These are phyloP conservation scores for Caenorhabditis imperialis DNA, from an alignment of 2,888 invertebrate genomes.

Conservation along the genomic window DNA sequence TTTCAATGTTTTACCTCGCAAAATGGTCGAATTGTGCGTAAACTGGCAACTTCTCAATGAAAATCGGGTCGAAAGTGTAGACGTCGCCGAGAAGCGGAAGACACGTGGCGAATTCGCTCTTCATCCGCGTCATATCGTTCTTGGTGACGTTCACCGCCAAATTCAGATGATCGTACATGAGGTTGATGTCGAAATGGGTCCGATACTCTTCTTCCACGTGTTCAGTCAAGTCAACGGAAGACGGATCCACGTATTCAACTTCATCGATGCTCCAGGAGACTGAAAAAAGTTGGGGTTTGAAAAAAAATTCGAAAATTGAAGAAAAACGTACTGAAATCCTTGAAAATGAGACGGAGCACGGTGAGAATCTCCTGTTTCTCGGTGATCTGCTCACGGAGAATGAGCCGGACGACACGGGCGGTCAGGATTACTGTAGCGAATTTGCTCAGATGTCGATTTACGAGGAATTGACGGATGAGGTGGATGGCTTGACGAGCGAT, in stretches of 20 bases:
- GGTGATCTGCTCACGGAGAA: slow-evolving; percentile 29
- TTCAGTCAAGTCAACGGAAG: slow-evolving; percentile 20
- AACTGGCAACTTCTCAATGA: slow-evolving; percentile 38
- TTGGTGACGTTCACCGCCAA: slow-evolving; percentile 22
- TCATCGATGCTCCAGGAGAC: slow-evolving; percentile 32
- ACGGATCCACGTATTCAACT: slow-evolving; percentile 21
- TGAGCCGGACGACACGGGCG: slow-evolving; percentile 30
- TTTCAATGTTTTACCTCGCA: slow-evolving; percentile 3
- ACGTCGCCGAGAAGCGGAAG: slow-evolving; percentile 47
- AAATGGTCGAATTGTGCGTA: slow-evolving; percentile 45
- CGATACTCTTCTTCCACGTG: slow-evolving; percentile 25
- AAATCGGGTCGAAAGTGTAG: slow-evolving; percentile 45
- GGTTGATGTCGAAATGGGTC: slow-evolving; percentile 23
- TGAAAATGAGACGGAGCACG: slow-evolving; percentile 26
- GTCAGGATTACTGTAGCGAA: slow-evolving; percentile 12
- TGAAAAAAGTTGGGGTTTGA: slow-evolving; percentile 20
- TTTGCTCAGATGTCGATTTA: slow-evolving; percentile 5
- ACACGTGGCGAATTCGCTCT: slow-evolving; percentile 18
- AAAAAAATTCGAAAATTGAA: neutral
- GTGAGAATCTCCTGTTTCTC: slow-evolving; percentile 52
- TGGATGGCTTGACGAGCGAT: slow-evolving; percentile 15
- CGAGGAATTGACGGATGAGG: slow-evolving; percentile 8
- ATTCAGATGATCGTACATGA: slow-evolving; percentile 38
- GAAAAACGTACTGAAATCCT: slow-evolving; percentile 31
- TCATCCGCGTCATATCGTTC: slow-evolving; percentile 35